These are phyloP conservation scores for Drosophila kurseongensis DNA, from an alignment of 1,140 invertebrate genomes.

Conservation along the genomic window DNA sequence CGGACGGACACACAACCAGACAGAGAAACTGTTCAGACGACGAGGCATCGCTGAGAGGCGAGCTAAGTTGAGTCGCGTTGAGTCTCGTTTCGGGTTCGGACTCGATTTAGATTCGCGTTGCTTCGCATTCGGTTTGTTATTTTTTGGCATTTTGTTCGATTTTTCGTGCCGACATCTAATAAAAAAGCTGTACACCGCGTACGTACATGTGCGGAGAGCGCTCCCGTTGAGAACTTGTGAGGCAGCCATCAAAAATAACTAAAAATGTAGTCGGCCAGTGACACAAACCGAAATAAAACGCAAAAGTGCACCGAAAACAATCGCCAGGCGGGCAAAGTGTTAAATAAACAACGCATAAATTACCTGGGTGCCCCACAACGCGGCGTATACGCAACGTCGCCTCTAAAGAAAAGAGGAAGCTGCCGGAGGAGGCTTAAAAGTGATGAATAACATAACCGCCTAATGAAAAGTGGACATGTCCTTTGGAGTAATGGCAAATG, in stretches of 20 bases:
- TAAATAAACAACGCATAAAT: slow-evolving; percentile 39
- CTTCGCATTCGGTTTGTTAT: slow-evolving; percentile 70
- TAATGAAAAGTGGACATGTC: slow-evolving; percentile 21
- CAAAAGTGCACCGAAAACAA: slow-evolving; percentile 56
- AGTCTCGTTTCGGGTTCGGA: slow-evolving; percentile 67
- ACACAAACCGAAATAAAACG: slow-evolving; percentile 40
- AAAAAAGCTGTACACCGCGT: slow-evolving; percentile 70
- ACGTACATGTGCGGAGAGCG: slow-evolving; percentile 38
- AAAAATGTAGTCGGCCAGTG: slow-evolving; percentile 44
- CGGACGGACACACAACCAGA: slow-evolving; percentile 14
- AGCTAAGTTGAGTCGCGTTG: slow-evolving; percentile 44
- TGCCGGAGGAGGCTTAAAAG: slow-evolving; percentile 2
- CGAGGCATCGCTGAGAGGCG: slow-evolving; percentile 40
- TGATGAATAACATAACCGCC: slow-evolving; percentile 45
- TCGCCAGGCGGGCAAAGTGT: slow-evolving; percentile 39
- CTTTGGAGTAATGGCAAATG: slow-evolving; percentile 17
- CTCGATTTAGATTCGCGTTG: slow-evolving; percentile 49
- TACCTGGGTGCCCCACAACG: slow-evolving; percentile 23
- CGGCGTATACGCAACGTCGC: slow-evolving; percentile 61
- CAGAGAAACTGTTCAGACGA: slow-evolving; percentile 22
- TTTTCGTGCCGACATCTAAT: slow-evolving; percentile 73
- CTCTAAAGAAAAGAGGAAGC: not conserved
- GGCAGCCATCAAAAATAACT: slow-evolving; percentile 47
- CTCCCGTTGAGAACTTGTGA: slow-evolving; percentile 33
- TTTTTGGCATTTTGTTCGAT: slow-evolving; percentile 83